Evolutionary conservation across 2,888 invertebrate genomes (phyloP), one percentile per base, ranked within the genome.

Genomic region (Thysanoteuthis rhombus): DNA sequence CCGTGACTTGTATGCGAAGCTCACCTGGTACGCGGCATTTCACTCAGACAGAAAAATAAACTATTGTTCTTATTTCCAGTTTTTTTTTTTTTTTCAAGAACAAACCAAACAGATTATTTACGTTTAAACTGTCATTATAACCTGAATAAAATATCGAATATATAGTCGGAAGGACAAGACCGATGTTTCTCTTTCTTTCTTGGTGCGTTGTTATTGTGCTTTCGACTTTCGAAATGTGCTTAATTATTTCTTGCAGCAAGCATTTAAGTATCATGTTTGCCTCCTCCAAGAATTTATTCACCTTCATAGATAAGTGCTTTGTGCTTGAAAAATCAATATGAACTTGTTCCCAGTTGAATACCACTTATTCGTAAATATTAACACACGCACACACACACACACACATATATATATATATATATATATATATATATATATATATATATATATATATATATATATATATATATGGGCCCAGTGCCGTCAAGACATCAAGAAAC

Each of bases 401-500:
- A 12, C 12, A 89, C 12, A 89, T 89, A 89, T 89, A 89, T 89
- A 89, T 89, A 12, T 89, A 89, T 89, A 12, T 89, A n/a, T 89
- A n/a, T 89, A 89, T 89, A 89, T 89, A 89, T 89, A 89, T 89
- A 12, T 89, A 89, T n/a, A 12, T 91, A 91, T 91, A 91, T 91
- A 91, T 91, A 38, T 91, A 91, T 40, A 91, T 40, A 42, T 91
- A 19, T 38, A 40, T 40, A 19, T 91, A 42, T 38, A n/a, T n/a
- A n/a, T n/a, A n/a, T n/a, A n/a, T n/a, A n/a, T n/a, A n/a, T n/a
- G n/a, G n/a, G n/a, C n/a, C n/a, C n/a, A n/a, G n/a, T n/a, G n/a
- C n/a, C n/a, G n/a, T n/a, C n/a, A n/a, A n/a, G n/a, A n/a, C n/a
- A n/a, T n/a, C n/a, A n/a, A n/a, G n/a, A n/a, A n/a, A n/a, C n/a